Percentiles rank a stretch among this genome's conserved stretches.
Conservation (phyloP, 2,797 vertebrate species). For the Crypturellus tataupa region DNA sequence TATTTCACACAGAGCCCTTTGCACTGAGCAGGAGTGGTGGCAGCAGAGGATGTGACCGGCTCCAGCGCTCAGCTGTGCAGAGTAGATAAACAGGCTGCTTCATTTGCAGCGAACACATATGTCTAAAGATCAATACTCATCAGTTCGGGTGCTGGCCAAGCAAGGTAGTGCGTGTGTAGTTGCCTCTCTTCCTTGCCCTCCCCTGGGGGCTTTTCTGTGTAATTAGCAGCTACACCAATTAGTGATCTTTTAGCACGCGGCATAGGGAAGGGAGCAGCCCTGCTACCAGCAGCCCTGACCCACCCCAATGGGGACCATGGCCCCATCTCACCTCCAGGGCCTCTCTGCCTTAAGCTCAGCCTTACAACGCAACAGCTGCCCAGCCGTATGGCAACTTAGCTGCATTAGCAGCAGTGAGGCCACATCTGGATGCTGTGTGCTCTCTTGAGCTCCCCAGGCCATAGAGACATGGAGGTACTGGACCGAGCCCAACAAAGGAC, state of each 20-base stretch:
- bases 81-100: neutral
- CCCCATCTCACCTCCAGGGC: neutral
- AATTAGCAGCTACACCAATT: neutral
- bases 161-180: neutral
- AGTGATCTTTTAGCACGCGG: too few species aligned
- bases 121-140: neutral
- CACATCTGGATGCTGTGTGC: neutral
- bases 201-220: neutral
- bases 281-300: neutral
- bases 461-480: neutral
- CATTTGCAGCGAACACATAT: neutral
- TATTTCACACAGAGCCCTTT: neutral
- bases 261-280: neutral
- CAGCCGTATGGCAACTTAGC: neutral
- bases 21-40: neutral
- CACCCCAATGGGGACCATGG: neutral
- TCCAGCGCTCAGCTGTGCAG: neutral
- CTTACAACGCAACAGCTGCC: neutral
- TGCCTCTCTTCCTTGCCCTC: neutral
- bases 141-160: neutral
- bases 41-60: neutral
- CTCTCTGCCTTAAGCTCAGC: neutral
- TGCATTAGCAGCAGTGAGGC: neutral
- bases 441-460: neutral
- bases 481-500: neutral